Percentiles rank a stretch among this genome's conserved stretches.
phyloP scores from a whole-genome alignment of 2,888 invertebrate genomes.

The Agriotes lineatus region DNA sequence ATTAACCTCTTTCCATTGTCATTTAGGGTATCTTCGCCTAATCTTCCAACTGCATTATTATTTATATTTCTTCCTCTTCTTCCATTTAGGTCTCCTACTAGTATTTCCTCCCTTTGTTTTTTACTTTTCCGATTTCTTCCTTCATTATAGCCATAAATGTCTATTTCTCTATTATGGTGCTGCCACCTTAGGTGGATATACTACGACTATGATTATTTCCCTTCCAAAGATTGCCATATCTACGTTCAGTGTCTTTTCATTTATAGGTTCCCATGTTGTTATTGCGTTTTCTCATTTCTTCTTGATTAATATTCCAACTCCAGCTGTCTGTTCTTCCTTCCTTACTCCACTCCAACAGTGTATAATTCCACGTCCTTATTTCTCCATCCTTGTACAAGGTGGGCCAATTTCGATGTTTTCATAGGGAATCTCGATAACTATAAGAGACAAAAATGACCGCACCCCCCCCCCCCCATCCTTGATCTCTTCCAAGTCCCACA shows the following conservation, averaged over 20 bases:
- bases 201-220: not conserved
- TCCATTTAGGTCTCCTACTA: not conserved
- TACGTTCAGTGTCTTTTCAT: not conserved
- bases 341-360: conserved; percentile 1
- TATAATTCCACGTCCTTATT: not conserved
- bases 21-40: not conserved
- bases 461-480: too few relatives aligned
- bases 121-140: not conserved
- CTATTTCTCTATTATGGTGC: not conserved
- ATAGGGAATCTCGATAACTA: too few relatives aligned
- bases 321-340: not conserved
- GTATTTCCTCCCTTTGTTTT: not conserved
- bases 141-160: not conserved
- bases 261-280: not conserved
- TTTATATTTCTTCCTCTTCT: not conserved
- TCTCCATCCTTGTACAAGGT: conserved; percentile 6
- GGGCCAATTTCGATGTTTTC: too few relatives aligned
- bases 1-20: too few relatives aligned
- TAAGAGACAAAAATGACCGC: too few relatives aligned
- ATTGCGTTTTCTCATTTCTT: conserved; percentile 1
- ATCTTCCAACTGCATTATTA: not conserved
- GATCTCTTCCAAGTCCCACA: not conserved
- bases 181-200: not conserved
- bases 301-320: not conserved
- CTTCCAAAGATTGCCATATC: not conserved